Base-by-base conservation (phyloP, 2,797 vertebrate species). In the Sus cebifrons region DNA sequence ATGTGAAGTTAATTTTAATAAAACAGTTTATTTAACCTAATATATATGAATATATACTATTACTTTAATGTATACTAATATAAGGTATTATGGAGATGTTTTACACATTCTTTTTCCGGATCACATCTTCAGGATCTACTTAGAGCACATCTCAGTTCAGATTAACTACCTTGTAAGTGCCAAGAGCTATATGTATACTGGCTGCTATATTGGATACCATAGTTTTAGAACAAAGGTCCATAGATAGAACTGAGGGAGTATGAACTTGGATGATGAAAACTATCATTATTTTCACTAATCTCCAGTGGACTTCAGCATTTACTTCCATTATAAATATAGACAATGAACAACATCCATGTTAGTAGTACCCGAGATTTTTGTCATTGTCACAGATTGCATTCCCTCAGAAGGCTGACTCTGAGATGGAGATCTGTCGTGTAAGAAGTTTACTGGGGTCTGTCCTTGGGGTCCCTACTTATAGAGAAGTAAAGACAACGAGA, bases 11-110 rank as follows among this genome's bases (percentile, higher is more conserved):
- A 32, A 44, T 85, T 62, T 91, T 62, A 92, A 54, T 65, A 65
- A 78, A 73, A 25, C 25, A 49, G 73, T 88, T 79, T 78, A 65
- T 36, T 95, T 75, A 88, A 49, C 15, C 6, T 88, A 78, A 70
- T 54, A 32, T 17, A 25, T 79, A 71, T 25, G 25, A 29, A 91
- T 86, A 58, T n/a, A 36, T 52, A 49, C 18, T 23, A 27, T 54
- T 36, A 62, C 84, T 70, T 89, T 23, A 71, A 6, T 78, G 56
- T 65, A 1, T 86, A 86, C 65, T 44, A 74, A 36, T 52, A 36
- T 49, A 67, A 93, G 67, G 11, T 52, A 73, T 67, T 27, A 54
- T 0, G 60, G 73, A 79, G 78, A 58, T 20, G 65, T 40, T 73
- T 71, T 67, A 44, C 44, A 62, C 20, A 86, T 92, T 87, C 13